These are phyloP conservation scores for Nothoprocta perdicaria DNA, from an alignment of 2,113 vertebrate species.

Conservation along the genomic window DNA sequence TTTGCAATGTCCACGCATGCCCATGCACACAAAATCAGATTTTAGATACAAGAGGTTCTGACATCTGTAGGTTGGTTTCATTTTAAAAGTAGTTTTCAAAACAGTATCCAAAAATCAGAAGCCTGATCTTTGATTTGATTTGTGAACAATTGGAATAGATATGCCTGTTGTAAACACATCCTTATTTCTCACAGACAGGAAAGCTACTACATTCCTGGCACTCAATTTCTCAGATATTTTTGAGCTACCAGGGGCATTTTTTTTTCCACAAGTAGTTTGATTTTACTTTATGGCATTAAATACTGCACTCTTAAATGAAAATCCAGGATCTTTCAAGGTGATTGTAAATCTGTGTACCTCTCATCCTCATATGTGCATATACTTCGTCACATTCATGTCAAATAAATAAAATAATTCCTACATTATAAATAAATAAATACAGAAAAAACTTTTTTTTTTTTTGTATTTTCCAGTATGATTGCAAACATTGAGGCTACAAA, in stretches of 20 bases:
- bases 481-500: neutral
- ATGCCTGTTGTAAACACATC: neutral
- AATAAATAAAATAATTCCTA: neutral
- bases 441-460: neutral
- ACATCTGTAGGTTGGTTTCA: neutral
- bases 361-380: neutral
- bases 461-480: neutral
- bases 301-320: neutral
- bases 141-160: neutral
- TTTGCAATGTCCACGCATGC: constrained; percentile 19
- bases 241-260: neutral
- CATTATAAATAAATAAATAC: neutral
- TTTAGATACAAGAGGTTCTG: constrained; percentile 31
- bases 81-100: constrained; percentile 41
- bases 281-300: neutral
- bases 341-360: neutral
- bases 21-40: constrained; percentile 23
- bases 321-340: neutral
- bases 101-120: neutral
- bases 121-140: constrained; percentile 29
- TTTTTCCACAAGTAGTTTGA: neutral
- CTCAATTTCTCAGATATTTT: neutral
- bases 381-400: neutral
- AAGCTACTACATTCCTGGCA: neutral
- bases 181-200: neutral